Evolutionary conservation across 2,888 invertebrate species (phyloP).

Genomic region (Tolmerus cingulatus): DNA sequence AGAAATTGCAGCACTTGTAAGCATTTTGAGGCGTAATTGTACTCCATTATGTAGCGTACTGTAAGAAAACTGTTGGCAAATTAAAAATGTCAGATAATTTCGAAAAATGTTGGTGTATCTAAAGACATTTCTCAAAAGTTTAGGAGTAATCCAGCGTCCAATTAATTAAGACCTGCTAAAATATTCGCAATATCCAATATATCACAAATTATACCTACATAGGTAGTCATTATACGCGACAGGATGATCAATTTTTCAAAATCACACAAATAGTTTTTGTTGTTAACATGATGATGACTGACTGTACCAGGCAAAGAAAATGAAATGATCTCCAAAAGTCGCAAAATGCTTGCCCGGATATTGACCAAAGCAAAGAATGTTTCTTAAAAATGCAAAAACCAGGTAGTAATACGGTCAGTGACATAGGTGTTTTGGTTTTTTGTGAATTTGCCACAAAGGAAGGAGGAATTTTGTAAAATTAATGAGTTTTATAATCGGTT

Average conservation of each 20-base stretch:
- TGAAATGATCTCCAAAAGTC: not conserved
- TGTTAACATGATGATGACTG: not conserved
- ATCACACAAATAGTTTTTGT: not conserved
- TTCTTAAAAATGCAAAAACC: not conserved
- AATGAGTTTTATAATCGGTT: not conserved
- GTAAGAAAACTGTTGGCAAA: not conserved
- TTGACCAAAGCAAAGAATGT: not conserved
- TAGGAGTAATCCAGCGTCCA: not conserved
- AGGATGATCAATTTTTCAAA: not conserved
- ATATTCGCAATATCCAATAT: not conserved
- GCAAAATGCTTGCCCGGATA: not conserved
- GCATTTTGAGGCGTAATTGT: too few species aligned
- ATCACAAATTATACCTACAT: not conserved
- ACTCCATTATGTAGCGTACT: not conserved
- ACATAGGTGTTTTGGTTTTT: not conserved
- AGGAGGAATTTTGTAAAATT: not conserved
- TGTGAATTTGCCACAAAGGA: not conserved
- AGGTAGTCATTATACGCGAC: not conserved
- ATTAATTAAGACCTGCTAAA: not conserved
- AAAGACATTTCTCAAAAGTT: not conserved
- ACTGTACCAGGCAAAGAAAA: not conserved
- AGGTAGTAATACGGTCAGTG: not conserved
- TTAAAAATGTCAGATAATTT: not conserved
- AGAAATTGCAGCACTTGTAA: too few species aligned
- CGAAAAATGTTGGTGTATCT: not conserved